Base-by-base conservation (phyloP, 2,797 vertebrate genomes). In the Clarias fuscus region DNA sequence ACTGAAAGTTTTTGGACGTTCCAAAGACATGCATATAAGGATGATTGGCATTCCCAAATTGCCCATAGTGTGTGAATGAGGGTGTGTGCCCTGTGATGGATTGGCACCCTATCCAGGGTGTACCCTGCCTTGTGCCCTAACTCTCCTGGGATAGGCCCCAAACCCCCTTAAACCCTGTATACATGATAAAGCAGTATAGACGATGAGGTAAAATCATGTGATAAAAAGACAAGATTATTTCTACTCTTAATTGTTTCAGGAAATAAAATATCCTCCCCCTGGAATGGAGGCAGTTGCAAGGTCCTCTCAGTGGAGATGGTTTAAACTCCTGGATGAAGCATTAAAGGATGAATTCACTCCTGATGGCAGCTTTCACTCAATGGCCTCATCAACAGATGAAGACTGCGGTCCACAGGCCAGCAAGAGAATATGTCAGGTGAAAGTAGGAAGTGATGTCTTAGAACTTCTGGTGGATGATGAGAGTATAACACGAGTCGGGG, bases 391-490 rank as follows among this genome's bases (percentile, higher is more conserved):
- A 8, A 64, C 78, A 62, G 64, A 88, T 14, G 83, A 71, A 10
- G 75, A 84, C 22, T 82, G 67, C 37, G 18, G 88, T 22, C 85
- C 89, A 20, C 89, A 76, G 48, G 37, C 89, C n/a, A 88, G 82
- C 73, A 91, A 91, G 67, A 90, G 71, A 73, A 70, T 90, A 67
- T 88, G 90, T 15, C 90, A 90, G 43, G 86, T 87, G 4, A 89
- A 90, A 87, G 85, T 90, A 1, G 83, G 80, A 77, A 87, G 87
- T 0, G 95, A 95, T 90, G 94, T 95, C 84, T 89, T 95, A 89
- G 95, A 96, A 90, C 94, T 95, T 87, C 92, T 96, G 89, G 95
- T 89, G 94, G 91, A 96, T 93, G 87, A 96, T 93, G 0, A 93
- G 94, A 91, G 94, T 93, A 72, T 78, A 2, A 48, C 79, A 20